Percentiles rank a stretch among this genome's conserved stretches.
These are phyloP conservation scores for Malurus elegans DNA, from an alignment of 2,113 vertebrate genomes.

Conservation along the genomic window DNA sequence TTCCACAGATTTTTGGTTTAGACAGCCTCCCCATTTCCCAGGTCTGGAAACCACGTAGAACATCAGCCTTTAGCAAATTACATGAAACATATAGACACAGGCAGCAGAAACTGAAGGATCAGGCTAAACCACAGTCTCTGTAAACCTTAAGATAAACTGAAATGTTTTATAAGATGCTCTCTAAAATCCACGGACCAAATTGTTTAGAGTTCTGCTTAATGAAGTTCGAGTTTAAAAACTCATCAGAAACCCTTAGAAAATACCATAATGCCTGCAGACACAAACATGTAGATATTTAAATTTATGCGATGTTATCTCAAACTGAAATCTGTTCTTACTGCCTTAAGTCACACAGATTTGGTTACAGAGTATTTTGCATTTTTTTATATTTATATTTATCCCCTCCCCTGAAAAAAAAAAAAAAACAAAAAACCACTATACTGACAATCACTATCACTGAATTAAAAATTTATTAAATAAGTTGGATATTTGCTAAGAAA, in stretches of 20 bases:
- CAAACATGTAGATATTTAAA: background rate
- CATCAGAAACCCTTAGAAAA: background rate
- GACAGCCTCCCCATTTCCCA: rapidly evolving
- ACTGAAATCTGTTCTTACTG: background rate
- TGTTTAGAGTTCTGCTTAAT: background rate
- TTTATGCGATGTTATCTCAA: background rate
- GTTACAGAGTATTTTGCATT: background rate
- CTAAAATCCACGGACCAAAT: background rate
- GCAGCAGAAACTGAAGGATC: background rate
- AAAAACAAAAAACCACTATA: background rate
- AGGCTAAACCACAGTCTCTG: background rate
- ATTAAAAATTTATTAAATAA: background rate
- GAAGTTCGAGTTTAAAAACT: background rate
- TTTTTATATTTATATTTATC: background rate
- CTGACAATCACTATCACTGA: background rate
- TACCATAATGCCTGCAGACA: background rate
- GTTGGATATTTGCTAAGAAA: background rate
- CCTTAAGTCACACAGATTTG: background rate
- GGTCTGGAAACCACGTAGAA: background rate
- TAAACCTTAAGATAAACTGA: background rate
- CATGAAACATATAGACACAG: background rate
- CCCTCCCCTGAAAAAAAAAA: rapidly evolving
- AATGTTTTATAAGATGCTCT: background rate
- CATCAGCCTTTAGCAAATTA: background rate
- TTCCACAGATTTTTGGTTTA: background rate